phyloP scores from a whole-genome alignment of 2,113 vertebrate genomes.

The Mormoops blainvillei region DNA sequence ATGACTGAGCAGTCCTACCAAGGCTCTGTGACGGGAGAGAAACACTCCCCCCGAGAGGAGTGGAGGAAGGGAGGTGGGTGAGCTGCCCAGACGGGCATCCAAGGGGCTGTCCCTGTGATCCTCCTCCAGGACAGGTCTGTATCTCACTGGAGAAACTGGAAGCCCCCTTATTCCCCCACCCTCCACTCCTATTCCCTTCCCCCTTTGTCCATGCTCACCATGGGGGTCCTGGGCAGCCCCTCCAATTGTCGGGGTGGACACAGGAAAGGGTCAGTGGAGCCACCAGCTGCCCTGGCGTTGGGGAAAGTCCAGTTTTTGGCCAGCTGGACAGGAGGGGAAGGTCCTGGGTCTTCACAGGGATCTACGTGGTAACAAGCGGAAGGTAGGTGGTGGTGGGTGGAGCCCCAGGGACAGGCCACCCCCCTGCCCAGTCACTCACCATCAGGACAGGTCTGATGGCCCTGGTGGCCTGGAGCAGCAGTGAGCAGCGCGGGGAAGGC shows the following conservation, averaged over 20 bases:
- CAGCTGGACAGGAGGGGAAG: slow-evolving; percentile 69
- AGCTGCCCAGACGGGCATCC: neutral
- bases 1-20: neutral
- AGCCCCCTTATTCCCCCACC: neutral
- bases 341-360: slow-evolving; percentile 62
- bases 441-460: slow-evolving; percentile 60
- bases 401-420: neutral
- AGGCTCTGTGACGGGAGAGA: neutral
- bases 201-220: slow-evolving; percentile 69
- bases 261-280: slow-evolving; percentile 84
- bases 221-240: slow-evolving; percentile 77
- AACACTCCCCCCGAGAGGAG: neutral
- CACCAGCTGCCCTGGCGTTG: slow-evolving; percentile 83
- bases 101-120: neutral
- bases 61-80: neutral
- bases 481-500: slow-evolving; percentile 77
- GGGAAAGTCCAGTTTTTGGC: slow-evolving; percentile 93
- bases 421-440: slow-evolving; percentile 59
- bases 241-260: slow-evolving; percentile 83
- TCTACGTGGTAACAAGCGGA: slow-evolving; percentile 60
- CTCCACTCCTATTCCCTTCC: neutral
- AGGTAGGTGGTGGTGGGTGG: neutral
- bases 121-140: neutral
- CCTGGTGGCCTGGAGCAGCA: neutral
- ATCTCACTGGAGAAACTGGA: neutral